Base-by-base conservation (phyloP, 2,797 vertebrate genomes). In the Acipenser oxyrinchus region DNA sequence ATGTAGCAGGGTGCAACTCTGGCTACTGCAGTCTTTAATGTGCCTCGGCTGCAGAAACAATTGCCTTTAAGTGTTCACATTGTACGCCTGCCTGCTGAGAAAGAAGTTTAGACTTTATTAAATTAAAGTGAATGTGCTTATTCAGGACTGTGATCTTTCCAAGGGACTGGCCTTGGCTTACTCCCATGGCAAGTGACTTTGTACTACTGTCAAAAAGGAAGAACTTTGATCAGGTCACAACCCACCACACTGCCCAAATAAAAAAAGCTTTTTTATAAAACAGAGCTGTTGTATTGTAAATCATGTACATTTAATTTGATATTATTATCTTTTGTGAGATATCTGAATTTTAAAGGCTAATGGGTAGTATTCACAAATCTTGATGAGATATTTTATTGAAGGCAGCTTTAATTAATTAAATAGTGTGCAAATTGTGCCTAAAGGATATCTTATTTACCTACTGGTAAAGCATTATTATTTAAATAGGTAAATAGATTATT, bases 1-100 rank as follows among this genome's bases (percentile, higher is more conserved):
- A 66, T 37, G 1, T 49, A n/a, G 50, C 12, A 37, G 18, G 67
- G 70, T 66, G 71, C 61, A 64, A 64, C 65, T 51, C 64, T 53
- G 66, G 58, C 51, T 3, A 23, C 55, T 53, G 55, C 61, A 11
- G 6, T 5, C 51, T 11, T 6, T 10, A 48, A 6, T n/a, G 3
- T 5, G 10, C n/a, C 60, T 48, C 23, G 37, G 37, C 37, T 37
- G 37, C 37, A 37, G 5, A 37, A 37, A 37, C 4, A 5, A 2
- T 51, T 51, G 23, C 11, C 65, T 48, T 51, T 3, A 48, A 23
- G 51, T 12, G 12, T 57, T 23, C 57, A 6, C 59, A 7, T 13
- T 15, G 6, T 48, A 13, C 6, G 7, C 66, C 7, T 11, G 9
- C 6, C 37, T 9, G 7, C 4, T 37, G 37, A 37, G 37, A 37